A percentile compares a stretch with the other conserved stretches of the same genome.
Conservation (phyloP, 2,113 vertebrate species). For the Uria aalge region DNA sequence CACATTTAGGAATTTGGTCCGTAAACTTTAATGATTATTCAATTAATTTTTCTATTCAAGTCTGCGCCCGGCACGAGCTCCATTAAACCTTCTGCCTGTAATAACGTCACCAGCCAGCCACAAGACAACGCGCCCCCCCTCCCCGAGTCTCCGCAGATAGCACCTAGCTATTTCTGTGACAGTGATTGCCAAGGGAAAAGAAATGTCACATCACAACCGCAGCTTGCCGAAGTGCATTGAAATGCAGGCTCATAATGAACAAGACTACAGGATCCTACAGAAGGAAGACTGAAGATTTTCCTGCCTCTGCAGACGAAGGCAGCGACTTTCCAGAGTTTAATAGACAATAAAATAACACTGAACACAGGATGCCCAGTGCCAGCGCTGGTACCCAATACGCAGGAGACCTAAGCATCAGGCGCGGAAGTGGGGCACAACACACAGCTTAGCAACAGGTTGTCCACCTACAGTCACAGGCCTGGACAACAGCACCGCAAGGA, state of each 20-base stretch:
- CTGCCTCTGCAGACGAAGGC: rapidly evolving
- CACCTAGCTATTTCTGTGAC: neutral
- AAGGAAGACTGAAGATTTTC: neutral
- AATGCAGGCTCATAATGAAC: rapidly evolving
- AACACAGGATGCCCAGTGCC: neutral
- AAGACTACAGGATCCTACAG: neutral
- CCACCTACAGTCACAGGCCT: neutral
- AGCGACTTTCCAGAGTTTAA: neutral
- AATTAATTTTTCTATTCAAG: neutral
- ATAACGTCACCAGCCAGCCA: neutral
- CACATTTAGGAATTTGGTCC: neutral
- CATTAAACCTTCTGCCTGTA: neutral
- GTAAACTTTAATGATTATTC: neutral
- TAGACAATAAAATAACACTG: neutral
- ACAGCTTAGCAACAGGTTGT: neutral
- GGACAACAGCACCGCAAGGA: neutral
- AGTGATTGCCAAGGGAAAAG: neutral
- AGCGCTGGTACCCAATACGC: neutral
- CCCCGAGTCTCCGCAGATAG: neutral
- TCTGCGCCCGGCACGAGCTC: rapidly evolving
- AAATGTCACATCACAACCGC: neutral
- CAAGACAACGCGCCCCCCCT: neutral
- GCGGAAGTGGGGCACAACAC: neutral
- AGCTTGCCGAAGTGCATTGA: neutral
- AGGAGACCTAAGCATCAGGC: rapidly evolving